Base-by-base conservation (phyloP, 2,797 vertebrate species). In the Poecilia gillii region DNA sequence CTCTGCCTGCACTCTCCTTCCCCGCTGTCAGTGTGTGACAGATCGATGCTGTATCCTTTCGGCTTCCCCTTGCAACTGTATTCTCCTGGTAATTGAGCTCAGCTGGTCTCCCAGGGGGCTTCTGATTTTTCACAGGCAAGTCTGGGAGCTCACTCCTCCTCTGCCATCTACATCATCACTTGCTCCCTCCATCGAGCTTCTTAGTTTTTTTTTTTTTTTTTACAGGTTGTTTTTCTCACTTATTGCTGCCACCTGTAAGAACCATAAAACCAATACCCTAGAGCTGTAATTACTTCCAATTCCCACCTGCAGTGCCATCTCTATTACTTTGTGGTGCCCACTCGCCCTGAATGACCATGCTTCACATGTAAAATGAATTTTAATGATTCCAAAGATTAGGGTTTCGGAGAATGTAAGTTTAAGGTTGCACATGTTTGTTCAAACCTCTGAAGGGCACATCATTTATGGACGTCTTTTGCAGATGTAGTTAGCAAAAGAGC, bases 31-130 rank as follows among this genome's bases (percentile, higher is more conserved):
- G 78, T 74, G 89, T 94, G 92, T 92, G 94, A 94, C 92, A 92
- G 93, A 94, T 92, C 87, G 89, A 94, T 93, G 90, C 89, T 85
- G 90, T 91, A 91, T 91, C 91, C 91, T 91, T 88, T 92, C 81
- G 82, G 90, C 90, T 93, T 92, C 90, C 91, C 86, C 92, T 92
- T 94, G 91, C 91, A 89, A 94, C 92, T 92, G 92, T 93, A 93
- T 95, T 95, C 93, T 94, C 94, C 91, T 93, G 93, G 93, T 95
- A 95, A 95, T 95, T 95, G 94, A 94, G 92, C 92, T 94, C 95
- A 95, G 94, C 92, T 94, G 94, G 93, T 90, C 82, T 94, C 91
- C 91, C 89, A 73, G 79, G 88, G 85, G 90, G 87, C 76, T 77
- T 25, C 82, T 86, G 91, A 92, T 92, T 93, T 75, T 93, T 91